Conservation (phyloP, 2,888 invertebrate species). For the Ceriagrion tenellum region DNA sequence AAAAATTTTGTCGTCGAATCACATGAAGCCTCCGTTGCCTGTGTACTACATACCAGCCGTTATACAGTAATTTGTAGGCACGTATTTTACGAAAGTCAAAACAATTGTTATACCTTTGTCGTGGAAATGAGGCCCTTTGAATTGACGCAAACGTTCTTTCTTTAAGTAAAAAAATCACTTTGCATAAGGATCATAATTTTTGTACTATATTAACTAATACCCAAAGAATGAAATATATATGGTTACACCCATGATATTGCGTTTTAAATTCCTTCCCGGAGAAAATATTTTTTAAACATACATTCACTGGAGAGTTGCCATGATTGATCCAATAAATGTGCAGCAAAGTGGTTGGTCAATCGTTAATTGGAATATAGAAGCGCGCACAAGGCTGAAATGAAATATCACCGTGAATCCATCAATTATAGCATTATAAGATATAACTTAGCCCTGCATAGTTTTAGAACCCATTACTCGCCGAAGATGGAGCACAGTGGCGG, state of each 20-base stretch:
- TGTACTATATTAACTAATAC: neutral
- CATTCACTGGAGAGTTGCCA: neutral
- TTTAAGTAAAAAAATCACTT: neutral
- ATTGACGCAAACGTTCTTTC: neutral
- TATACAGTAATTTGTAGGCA: neutral
- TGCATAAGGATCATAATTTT: neutral
- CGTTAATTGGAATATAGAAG: neutral
- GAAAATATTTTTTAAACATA: neutral
- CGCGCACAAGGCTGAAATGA: neutral
- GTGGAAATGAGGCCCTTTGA: neutral
- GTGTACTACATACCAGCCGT: neutral
- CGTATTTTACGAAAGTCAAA: neutral
- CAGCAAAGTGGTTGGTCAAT: neutral
- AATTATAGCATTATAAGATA: neutral
- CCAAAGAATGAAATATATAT: neutral
- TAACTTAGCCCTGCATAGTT: neutral
- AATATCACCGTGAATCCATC: neutral
- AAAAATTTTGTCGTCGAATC: neutral
- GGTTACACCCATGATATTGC: neutral
- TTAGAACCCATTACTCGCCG: neutral
- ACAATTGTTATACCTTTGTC: neutral
- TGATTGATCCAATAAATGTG: neutral
- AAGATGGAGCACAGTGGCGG: neutral
- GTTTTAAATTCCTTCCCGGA: neutral
- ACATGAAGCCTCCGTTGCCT: neutral